Evolutionary conservation across 2,888 invertebrate species (phyloP), one percentile per base, ranked within the genome.

Genomic region (Sinelater perroti): DNA sequence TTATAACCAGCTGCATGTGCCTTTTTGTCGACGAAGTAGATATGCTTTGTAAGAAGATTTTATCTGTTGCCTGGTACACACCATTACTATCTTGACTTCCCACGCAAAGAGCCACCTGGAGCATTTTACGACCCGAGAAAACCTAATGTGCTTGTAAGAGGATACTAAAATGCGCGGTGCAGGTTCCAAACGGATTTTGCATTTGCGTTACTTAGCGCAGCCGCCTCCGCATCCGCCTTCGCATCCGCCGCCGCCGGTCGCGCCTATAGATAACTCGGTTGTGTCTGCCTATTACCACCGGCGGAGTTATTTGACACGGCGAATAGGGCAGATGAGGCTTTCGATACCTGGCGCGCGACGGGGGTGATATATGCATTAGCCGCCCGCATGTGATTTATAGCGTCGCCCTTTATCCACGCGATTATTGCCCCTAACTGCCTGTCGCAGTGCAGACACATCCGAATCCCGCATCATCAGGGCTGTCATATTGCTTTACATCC

Each of bases 391-490:
- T 57, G 60, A 60, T 60, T 60, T 60, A 60, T 60, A 53, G 46
- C 57, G 53, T 49, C 56, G 51, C 56, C 52, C 56, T 60, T 60
- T 60, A 60, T 55, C 59, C 55, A 13, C 21, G 51, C 59, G 59
- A 60, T 60, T 60, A 60, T 60, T 60, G 59, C 45, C 55, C 30
- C 55, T 60, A 60, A 60, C 59, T 60, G 59, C 59, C 55, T 55
- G 59, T 60, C 59, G 59, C 59, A 60, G 30, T 60, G 55, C 59
- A 60, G 59, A 60, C 59, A 54, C 59, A 54, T 59, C 47, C 50
- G 38, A 54, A 54, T 59, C 54, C 59, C 59, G 44, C 59, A 49
- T 51, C 55, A 60, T 60, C 59, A 60, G 49, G 55, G 40, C 54
- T 60, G 55, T 60, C 49, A 46, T 60, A 54, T 55, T 60, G 50